Evolutionary conservation across 2,888 invertebrate species (phyloP).

Genomic region (Cynaeus angustus): DNA sequence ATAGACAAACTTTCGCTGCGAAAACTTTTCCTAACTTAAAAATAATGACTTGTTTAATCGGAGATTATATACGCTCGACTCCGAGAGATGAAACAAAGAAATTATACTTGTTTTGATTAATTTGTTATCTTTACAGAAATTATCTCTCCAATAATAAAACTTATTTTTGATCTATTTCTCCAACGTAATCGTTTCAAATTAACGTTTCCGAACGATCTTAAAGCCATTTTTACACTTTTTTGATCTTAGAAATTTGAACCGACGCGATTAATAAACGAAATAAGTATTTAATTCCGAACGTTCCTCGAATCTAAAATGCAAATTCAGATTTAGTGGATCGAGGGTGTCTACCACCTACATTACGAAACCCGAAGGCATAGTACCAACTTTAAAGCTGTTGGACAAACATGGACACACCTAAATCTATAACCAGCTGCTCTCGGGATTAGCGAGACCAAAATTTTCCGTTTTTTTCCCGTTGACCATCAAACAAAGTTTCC

Average conservation of each 20-base stretch:
- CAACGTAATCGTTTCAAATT: too few species aligned
- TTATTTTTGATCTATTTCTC: too few species aligned
- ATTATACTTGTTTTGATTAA: too few species aligned
- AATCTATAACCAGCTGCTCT: constrained; percentile 71
- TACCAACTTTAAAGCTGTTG: constrained; percentile 70
- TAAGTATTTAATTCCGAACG: constrained; percentile 69
- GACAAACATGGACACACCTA: constrained; percentile 72
- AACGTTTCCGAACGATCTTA: too few species aligned
- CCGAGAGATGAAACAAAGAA: too few species aligned
- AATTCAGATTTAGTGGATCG: constrained; percentile 66
- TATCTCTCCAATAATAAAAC: too few species aligned
- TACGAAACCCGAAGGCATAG: constrained; percentile 62
- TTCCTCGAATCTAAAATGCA: constrained; percentile 70
- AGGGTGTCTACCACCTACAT: constrained; percentile 63
- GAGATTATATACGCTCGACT: background rate
- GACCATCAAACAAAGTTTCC: constrained; percentile 29
- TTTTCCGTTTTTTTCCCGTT: background rate
- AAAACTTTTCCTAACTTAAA: constrained; percentile 6
- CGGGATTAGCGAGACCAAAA: constrained; percentile 71
- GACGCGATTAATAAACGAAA: constrained; percentile 68
- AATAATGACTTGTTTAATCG: constrained; percentile 8
- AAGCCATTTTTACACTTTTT: too few species aligned
- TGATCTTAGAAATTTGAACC: too few species aligned
- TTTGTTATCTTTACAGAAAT: too few species aligned
- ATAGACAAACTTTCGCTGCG: too few species aligned